Conservation (phyloP, 2,888 invertebrate species). For the Amitus sp. region DNA sequence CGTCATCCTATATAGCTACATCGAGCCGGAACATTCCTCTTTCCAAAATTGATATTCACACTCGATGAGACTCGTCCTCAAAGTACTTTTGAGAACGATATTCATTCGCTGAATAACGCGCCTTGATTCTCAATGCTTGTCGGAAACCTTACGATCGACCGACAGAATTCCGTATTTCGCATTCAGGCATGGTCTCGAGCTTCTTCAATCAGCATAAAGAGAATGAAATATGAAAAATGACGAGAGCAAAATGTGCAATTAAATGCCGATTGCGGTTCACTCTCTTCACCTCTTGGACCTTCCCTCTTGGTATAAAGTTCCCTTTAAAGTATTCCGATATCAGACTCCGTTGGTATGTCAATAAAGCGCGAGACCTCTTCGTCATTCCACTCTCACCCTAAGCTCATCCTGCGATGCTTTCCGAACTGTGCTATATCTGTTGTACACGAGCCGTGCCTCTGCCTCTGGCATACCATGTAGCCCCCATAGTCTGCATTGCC, state of each 20-base stretch:
- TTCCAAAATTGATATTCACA: too few relatives aligned
- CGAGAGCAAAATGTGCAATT: slow-evolving; percentile 19
- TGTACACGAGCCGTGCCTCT: slow-evolving; percentile 42
- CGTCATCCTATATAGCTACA: slow-evolving; percentile 19
- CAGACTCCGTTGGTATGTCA: slow-evolving; percentile 61
- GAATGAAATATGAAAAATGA: slow-evolving; percentile 11
- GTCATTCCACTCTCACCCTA: slow-evolving; percentile 48
- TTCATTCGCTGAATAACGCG: too few relatives aligned
- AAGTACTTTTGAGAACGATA: too few relatives aligned
- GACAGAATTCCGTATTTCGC: neutral
- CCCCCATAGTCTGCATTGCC: too few relatives aligned
- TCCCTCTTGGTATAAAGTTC: slow-evolving; percentile 57
- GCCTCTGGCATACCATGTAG: slow-evolving; percentile 52
- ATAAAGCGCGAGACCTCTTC: slow-evolving; percentile 56
- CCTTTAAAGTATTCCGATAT: slow-evolving; percentile 64
- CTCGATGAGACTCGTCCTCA: slow-evolving; percentile 8
- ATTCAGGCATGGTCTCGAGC: neutral
- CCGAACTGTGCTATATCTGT: slow-evolving; percentile 43
- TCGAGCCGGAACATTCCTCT: slow-evolving; percentile 7
- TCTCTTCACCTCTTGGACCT: slow-evolving; percentile 31
- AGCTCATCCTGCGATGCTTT: too few relatives aligned
- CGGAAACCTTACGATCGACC: too few relatives aligned
- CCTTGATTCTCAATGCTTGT: too few relatives aligned
- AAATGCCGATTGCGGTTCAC: slow-evolving; percentile 31
- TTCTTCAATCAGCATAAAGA: neutral